phyloP scores from a whole-genome alignment of 1,140 invertebrate species.

The Drosophila ercepeae region DNA sequence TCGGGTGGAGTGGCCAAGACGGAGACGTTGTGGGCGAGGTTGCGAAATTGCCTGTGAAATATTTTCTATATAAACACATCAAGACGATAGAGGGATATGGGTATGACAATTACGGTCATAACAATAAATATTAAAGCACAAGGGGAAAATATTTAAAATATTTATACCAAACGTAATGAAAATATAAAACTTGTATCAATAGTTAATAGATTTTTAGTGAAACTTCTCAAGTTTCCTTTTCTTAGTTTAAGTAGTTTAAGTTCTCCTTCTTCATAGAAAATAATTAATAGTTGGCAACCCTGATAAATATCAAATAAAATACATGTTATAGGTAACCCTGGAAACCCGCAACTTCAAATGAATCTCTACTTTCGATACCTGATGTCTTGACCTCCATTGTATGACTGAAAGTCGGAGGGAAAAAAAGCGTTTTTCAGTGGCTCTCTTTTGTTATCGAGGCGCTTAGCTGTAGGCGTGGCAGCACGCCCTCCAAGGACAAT shows the following conservation, averaged over 20 bases:
- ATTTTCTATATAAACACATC: constrained; percentile 48
- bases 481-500: constrained; percentile 30
- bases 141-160: background rate
- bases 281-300: no score
- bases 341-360: no score
- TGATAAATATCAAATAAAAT: no score
- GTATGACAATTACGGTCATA: constrained; percentile 2
- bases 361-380: no score
- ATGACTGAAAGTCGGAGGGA: background rate
- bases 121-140: background rate
- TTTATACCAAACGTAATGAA: no score
- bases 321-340: no score
- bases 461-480: constrained; percentile 45
- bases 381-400: background rate
- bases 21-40: constrained; percentile 52
- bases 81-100: constrained; percentile 2
- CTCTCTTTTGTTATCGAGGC: constrained; percentile 27
- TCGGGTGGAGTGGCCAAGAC: constrained; percentile 8
- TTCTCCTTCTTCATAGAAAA: no score
- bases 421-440: constrained; percentile 8
- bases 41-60: constrained; percentile 78
- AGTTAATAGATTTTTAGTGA: background rate
- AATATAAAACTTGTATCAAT: background rate
- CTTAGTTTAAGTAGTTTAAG: no score
- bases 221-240: no score